Evolutionary conservation across 2,888 invertebrate genomes (phyloP).

Genomic region (Tenthredo distinguenda): DNA sequence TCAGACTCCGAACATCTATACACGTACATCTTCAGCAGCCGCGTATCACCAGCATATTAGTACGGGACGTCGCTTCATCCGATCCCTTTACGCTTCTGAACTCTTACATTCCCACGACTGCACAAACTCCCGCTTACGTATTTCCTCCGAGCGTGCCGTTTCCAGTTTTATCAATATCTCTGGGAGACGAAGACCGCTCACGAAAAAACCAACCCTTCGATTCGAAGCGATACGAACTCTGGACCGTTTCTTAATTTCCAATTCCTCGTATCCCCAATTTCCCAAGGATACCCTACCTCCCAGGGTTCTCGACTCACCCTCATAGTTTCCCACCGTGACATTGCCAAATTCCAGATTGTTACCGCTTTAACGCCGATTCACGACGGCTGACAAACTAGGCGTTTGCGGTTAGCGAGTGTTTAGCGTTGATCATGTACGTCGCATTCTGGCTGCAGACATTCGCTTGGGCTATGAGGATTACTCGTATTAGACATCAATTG

Average conservation of each 20-base stretch:
- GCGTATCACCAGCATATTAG: background rate
- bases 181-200: background rate
- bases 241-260: background rate
- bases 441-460: background rate
- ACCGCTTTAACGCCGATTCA: conserved; percentile 39
- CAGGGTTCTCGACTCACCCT: background rate
- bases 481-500: conserved; percentile 35
- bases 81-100: conserved; percentile 5
- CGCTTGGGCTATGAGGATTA: conserved; percentile 16
- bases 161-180: background rate
- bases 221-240: background rate
- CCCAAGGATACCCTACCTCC: background rate
- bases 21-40: background rate
- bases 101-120: background rate
- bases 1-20: background rate
- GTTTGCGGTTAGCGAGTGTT: conserved; percentile 28
- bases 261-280: background rate
- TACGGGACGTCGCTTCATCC: conserved; percentile 11
- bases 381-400: conserved; percentile 15
- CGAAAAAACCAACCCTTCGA: background rate
- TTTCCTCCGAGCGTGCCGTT: background rate
- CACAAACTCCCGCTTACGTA: background rate
- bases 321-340: background rate
- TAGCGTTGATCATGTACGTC: background rate
- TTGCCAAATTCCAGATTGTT: conserved; percentile 22